Evolutionary conservation across 2,797 vertebrate species (phyloP).

Genomic region (Valencia hispanica): DNA sequence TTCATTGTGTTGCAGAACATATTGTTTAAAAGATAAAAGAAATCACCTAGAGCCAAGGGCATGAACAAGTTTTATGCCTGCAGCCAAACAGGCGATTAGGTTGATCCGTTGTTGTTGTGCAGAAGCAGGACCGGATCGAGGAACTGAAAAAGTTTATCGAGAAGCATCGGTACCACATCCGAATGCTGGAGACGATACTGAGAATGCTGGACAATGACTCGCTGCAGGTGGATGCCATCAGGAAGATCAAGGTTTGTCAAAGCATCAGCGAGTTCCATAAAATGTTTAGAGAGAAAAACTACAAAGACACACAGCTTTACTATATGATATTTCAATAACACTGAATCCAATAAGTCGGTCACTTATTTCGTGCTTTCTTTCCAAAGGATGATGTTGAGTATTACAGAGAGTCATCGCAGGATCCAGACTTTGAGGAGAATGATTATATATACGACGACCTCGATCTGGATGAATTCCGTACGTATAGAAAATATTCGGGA

Average conservation of each 20-base stretch:
- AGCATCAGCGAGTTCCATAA: rapidly evolving
- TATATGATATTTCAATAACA: background rate
- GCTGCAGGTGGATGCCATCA: slow-evolving; percentile 88
- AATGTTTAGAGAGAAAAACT: background rate
- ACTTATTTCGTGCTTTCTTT: background rate
- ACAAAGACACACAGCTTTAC: background rate
- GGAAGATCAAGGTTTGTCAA: slow-evolving; percentile 86
- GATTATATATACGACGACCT: slow-evolving; percentile 93
- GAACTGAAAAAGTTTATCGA: slow-evolving; percentile 90
- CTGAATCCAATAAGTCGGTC: background rate
- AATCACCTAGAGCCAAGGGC: background rate
- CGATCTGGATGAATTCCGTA: slow-evolving; percentile 92
- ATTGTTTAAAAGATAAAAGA: background rate
- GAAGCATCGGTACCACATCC: slow-evolving; percentile 89
- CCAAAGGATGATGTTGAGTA: slow-evolving; percentile 90
- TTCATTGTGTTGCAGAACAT: background rate
- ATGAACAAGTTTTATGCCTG: background rate
- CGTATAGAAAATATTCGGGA: slow-evolving; percentile 44
- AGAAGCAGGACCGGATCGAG: slow-evolving; percentile 93
- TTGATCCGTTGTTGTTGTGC: rapidly evolving
- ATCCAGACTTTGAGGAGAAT: slow-evolving; percentile 94
- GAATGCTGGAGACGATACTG: slow-evolving; percentile 92
- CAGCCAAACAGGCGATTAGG: background rate
- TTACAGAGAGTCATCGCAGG: slow-evolving; percentile 92
- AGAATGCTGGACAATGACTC: slow-evolving; percentile 95